These are phyloP conservation scores for Stichodactyla helianthus DNA, from an alignment of 64 coral and sea anemone genomes.

Conservation along the genomic window DNA sequence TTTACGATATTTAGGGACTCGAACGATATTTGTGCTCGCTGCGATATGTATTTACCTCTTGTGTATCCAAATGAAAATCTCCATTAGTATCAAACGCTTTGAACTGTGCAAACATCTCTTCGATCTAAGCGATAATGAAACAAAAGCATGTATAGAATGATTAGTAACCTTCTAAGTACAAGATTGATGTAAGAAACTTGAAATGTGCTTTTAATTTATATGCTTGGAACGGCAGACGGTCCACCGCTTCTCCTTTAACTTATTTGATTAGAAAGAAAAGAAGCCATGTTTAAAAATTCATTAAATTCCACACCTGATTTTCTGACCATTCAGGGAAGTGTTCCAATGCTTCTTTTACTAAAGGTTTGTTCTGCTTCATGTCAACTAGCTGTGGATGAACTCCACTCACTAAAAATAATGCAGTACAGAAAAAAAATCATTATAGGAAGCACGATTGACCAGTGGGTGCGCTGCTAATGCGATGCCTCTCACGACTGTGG, in stretches of 20 bases:
- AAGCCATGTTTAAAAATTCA: too few species aligned
- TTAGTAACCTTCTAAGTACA: not conserved
- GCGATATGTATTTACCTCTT: constrained; percentile 52
- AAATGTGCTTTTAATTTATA: too few species aligned
- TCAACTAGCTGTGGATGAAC: constrained; percentile 75
- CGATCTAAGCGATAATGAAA: constrained; percentile 47
- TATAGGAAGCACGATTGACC: not conserved
- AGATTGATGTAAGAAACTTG: too few species aligned
- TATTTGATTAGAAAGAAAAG: too few species aligned
- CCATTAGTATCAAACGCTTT: constrained; percentile 74
- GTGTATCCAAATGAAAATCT: constrained; percentile 72
- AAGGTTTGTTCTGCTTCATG: constrained; percentile 43
- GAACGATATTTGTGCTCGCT: too few species aligned
- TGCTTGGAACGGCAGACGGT: too few species aligned
- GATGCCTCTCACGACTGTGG: not conserved
- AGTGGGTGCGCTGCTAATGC: not conserved
- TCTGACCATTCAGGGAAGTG: constrained; percentile 77
- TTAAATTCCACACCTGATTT: constrained; percentile 45
- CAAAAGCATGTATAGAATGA: not conserved
- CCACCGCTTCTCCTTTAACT: too few species aligned
- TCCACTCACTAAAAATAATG: constrained; percentile 37
- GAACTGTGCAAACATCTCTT: constrained; percentile 83
- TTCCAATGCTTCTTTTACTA: constrained; percentile 55
- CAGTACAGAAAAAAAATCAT: not conserved
- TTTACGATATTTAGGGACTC: too few species aligned